Evolutionary conservation across 2,113 vertebrate species (phyloP).

Genomic region (Siniperca chuatsi): DNA sequence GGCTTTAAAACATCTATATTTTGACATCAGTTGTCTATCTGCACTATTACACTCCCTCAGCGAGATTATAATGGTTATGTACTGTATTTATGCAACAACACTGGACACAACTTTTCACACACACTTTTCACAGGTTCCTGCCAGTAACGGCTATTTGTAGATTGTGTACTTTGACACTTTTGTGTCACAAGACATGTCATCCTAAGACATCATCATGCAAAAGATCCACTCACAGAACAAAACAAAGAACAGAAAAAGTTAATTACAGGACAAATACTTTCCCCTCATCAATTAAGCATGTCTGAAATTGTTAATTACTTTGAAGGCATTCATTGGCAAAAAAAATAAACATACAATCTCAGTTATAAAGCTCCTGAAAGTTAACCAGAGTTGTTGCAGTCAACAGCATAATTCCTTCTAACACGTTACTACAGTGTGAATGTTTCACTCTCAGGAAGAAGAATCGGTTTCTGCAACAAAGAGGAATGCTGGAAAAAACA

Average conservation of each 20-base stretch:
- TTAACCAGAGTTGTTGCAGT: background rate
- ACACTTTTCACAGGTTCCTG: constrained; percentile 18
- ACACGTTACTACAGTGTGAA: background rate
- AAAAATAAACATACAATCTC: background rate
- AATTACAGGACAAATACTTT: too few species aligned
- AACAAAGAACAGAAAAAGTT: background rate
- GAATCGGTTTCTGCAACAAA: constrained; percentile 60
- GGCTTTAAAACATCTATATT: background rate
- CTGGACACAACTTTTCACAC: background rate
- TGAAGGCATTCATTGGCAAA: background rate
- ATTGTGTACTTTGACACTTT: constrained; percentile 54
- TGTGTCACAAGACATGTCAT: constrained; percentile 50
- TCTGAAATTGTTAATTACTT: background rate
- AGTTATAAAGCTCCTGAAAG: background rate
- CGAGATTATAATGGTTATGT: background rate
- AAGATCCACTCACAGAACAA: background rate
- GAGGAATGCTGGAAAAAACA: constrained; percentile 29
- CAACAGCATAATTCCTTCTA: background rate
- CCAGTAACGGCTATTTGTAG: constrained; percentile 24
- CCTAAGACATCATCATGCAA: background rate
- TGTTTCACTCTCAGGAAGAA: constrained; percentile 54
- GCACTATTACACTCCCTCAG: background rate
- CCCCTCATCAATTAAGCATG: background rate
- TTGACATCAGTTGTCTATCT: background rate
- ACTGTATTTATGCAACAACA: background rate